Percentiles rank a stretch among this genome's conserved stretches.
These are phyloP conservation scores for Pipistrellus pygmaeus DNA, from an alignment of 2,797 vertebrate genomes.

Conservation along the genomic window DNA sequence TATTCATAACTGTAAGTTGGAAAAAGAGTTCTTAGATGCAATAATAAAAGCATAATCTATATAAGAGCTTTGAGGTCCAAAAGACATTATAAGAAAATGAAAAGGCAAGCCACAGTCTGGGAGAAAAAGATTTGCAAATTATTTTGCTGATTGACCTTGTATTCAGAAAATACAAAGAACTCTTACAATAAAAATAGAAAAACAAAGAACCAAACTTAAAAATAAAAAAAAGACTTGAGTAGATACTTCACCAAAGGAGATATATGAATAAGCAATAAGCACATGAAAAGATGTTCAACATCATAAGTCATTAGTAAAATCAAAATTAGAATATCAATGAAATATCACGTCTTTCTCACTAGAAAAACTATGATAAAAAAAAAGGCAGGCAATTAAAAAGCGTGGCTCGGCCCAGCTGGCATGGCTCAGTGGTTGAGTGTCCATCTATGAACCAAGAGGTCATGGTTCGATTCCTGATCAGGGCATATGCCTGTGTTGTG, in stretches of 20 bases:
- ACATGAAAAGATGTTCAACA: not conserved
- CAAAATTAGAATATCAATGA: conserved; percentile 9
- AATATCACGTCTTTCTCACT: not conserved
- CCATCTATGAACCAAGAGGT: too few species aligned
- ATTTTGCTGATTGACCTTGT: not conserved
- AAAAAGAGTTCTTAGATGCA: not conserved
- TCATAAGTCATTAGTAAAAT: conserved; percentile 4
- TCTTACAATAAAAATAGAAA: not conserved
- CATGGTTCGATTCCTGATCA: too few species aligned
- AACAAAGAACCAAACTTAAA: not conserved
- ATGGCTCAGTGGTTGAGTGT: too few species aligned
- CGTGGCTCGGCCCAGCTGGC: not conserved
- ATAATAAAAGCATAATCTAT: not conserved
- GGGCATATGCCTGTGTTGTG: too few species aligned
- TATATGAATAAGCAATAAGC: not conserved
- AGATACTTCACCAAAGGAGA: not conserved
- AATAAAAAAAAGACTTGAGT: not conserved
- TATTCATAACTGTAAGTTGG: not conserved
- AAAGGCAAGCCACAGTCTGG: not conserved
- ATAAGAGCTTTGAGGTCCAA: conserved; percentile 31
- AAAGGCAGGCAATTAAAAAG: not conserved
- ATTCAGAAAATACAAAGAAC: conserved; percentile 4
- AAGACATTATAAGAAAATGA: conserved; percentile 3
- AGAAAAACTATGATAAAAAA: not conserved
- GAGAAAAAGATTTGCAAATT: conserved; percentile 35